These are phyloP conservation scores for Chrysocyon brachyurus DNA, from an alignment of 2,797 vertebrate species.

Conservation along the genomic window DNA sequence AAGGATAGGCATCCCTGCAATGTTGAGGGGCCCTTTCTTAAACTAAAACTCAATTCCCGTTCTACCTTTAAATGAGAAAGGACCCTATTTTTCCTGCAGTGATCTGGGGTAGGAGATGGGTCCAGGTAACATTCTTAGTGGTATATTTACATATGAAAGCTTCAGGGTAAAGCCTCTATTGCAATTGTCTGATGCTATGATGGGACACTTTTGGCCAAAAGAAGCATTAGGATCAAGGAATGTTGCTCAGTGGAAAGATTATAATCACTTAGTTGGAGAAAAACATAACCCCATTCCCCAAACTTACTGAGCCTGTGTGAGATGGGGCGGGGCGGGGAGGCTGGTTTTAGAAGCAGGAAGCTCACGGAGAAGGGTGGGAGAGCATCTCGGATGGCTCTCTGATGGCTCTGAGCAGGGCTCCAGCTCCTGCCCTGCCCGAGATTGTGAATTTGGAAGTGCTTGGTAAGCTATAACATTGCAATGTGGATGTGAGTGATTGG, in stretches of 20 bases:
- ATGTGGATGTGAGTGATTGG: neutral
- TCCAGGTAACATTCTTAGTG: neutral
- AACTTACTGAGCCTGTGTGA: neutral
- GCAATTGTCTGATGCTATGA: neutral
- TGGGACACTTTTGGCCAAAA: neutral
- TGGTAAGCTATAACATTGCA: neutral
- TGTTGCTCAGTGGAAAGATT: neutral
- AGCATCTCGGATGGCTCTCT: fast-evolving
- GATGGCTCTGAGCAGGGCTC: neutral
- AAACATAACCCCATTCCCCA: neutral
- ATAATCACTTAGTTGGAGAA: neutral
- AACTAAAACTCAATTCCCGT: neutral
- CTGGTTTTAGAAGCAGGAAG: neutral
- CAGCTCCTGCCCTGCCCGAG: neutral
- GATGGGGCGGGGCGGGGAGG: neutral
- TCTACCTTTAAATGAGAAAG: neutral
- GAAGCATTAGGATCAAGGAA: neutral
- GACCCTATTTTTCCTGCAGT: neutral
- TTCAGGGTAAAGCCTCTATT: neutral
- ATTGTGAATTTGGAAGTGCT: neutral
- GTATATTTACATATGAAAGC: neutral
- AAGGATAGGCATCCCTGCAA: neutral
- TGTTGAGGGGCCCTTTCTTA: neutral
- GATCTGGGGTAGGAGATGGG: neutral
- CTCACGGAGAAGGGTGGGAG: fast-evolving